Conservation (phyloP, 2,113 vertebrate species). For the Lophura nycthemera region DNA sequence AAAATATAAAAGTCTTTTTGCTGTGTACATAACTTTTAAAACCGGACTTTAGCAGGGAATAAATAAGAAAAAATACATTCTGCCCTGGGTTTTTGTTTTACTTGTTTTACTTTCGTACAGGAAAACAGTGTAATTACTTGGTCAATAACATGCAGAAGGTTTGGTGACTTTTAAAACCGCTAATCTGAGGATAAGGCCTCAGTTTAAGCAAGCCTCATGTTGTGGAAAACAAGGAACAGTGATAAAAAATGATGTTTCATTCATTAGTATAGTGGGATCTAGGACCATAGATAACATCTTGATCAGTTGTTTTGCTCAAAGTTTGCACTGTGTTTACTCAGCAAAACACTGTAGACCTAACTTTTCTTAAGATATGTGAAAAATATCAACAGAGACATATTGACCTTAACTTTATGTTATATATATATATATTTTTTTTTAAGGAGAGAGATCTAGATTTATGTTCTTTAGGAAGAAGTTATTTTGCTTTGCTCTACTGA, state of each 20-base stretch:
- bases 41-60: neutral
- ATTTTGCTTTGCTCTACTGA: neutral
- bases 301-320: neutral
- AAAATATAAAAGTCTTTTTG: neutral
- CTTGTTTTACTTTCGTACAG: neutral
- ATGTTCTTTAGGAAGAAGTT: neutral
- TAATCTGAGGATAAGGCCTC: neutral
- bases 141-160: neutral
- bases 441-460: neutral
- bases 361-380: neutral
- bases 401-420: neutral
- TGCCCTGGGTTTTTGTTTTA: neutral
- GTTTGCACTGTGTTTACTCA: neutral
- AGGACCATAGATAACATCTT: neutral
- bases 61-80: neutral
- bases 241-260: neutral
- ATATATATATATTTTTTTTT: neutral
- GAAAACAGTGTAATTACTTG: neutral
- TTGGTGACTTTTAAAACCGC: neutral
- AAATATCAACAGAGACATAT: neutral
- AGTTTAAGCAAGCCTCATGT: neutral
- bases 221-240: neutral
- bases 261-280: no score
- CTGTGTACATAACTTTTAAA: neutral
- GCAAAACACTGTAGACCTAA: neutral